Evolutionary conservation across 2,797 vertebrate species (phyloP), one percentile per base, ranked within the genome.

Genomic region (Lepilemur septentrionalis): DNA sequence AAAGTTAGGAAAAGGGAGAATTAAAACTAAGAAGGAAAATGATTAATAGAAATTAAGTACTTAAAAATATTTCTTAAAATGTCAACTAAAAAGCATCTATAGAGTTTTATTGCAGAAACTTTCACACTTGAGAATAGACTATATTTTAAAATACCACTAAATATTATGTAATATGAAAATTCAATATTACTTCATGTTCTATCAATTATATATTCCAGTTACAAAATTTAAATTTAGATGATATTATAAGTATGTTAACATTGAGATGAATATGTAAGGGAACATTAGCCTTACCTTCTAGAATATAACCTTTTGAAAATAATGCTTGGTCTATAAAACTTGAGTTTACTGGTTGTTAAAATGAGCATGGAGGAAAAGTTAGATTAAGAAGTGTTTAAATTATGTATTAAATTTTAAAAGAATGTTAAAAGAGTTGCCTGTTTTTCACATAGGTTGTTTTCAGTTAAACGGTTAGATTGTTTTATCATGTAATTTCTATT

Each of bases 381-480:
- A 69, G 23, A 57, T 65, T 55, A 52, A 50, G 30, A 92, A 88
- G 12, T 89, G 18, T 78, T 92, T 59, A 80, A 67, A 67, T 52
- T 52, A 52, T 52, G 10, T 28, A 32, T 89, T 85, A 69, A 57
- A 70, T 52, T 90, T 70, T 82, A 23, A 48, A 88, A 84, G 23
- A 84, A 69, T 82, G 4, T 70, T 41, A 14, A 88, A 15, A 55
- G 22, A 86, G 7, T 80, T 83, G 7, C 28, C 69, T 48, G 82
- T 73, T 89, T 96, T 95, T 55, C 63, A 95, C 52, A 55, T n/a
- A 88, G 81, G 69, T 73, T 79, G 15, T 72, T 76, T 95, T 82
- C 18, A 59, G 59, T 81, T 93, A 10, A 35, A 41, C 93, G 96
- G 89, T 86, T 70, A 73, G 30, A 72, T 96, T 83, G 82, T 80